Evolutionary conservation across 2,113 vertebrate genomes (phyloP), one percentile per base, ranked within the genome.

Genomic region (Struthidea cinerea): DNA sequence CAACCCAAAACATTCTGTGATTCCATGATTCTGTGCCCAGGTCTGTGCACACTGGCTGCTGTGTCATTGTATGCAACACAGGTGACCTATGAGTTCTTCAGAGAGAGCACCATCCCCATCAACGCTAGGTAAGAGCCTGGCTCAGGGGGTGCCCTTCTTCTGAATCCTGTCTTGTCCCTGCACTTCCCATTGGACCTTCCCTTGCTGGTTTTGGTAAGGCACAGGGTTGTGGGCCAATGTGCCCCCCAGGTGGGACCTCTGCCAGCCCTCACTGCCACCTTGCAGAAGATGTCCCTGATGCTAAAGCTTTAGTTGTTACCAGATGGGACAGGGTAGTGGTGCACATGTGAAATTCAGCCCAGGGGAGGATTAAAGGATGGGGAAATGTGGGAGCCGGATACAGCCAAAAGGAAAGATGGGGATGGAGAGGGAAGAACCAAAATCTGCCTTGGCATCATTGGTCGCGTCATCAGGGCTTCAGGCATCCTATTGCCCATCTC

Each of bases 71-170:
- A 99, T 0, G 99, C 99, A 32, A 98, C 99, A 4, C 99, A 98
- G 80, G 99, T 99, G 94, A 99, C 99, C 74, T 97, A 98, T 53
- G 99, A 99, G 96, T 99, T 99, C 98, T 99, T 99, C 97, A 99
- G 98, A 49, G 98, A 99, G 26, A 99, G 98, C 80, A 98, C 98
- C 3, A 20, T 96, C n/a, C 99, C 99, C 17, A 88, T 98, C 87
- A 99, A 99, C 0, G 99, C 99, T 93, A 98, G 98, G 99, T 99
- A 97, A 97, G 97, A 68, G 71, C 57, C 26, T 6, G 1, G 41
- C 39, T 41, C 0, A 0, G 14, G 23, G 57, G 11, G 4, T 39
- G 41, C 24, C 56, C 47, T 37, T 32, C 9, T 5, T 27, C 44
- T 13, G 22, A 21, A 53, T 21, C 73, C 55, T 44, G 7, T 2